Conservation (phyloP, 2,797 vertebrate species). For the Manis pentadactyla region DNA sequence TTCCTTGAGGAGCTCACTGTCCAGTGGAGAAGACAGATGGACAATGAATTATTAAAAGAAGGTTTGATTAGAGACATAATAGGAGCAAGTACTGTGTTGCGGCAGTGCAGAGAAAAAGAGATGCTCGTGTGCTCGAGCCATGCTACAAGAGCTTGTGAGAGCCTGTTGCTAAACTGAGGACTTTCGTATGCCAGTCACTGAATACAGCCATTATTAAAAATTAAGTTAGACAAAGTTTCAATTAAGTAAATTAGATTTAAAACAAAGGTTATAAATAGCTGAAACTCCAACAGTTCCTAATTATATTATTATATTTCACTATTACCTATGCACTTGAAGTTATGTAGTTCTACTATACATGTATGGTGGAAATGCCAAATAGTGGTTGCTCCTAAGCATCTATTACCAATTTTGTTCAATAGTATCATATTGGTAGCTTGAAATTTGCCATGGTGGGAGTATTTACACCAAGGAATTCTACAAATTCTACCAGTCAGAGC, state of each 20-base stretch:
- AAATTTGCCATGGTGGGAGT: neutral
- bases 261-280: neutral
- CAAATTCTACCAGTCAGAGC: neutral
- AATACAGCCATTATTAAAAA: neutral
- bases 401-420: neutral
- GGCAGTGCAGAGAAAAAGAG: neutral
- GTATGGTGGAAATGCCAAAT: neutral
- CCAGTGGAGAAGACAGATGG: neutral
- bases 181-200: neutral
- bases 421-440: neutral
- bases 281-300: neutral
- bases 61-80: neutral
- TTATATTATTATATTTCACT: neutral
- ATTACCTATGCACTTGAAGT: neutral
- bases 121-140: accelerated
- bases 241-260: slow-evolving; percentile 3
- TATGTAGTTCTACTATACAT: neutral
- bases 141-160: neutral
- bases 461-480: neutral
- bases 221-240: neutral
- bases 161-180: neutral
- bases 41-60: slow-evolving; percentile 8
- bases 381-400: accelerated
- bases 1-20: neutral
- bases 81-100: accelerated